Percentiles rank a stretch among this genome's conserved stretches.
Conservation (phyloP, 2,888 invertebrate genomes). For the Xiphydria camelus region DNA sequence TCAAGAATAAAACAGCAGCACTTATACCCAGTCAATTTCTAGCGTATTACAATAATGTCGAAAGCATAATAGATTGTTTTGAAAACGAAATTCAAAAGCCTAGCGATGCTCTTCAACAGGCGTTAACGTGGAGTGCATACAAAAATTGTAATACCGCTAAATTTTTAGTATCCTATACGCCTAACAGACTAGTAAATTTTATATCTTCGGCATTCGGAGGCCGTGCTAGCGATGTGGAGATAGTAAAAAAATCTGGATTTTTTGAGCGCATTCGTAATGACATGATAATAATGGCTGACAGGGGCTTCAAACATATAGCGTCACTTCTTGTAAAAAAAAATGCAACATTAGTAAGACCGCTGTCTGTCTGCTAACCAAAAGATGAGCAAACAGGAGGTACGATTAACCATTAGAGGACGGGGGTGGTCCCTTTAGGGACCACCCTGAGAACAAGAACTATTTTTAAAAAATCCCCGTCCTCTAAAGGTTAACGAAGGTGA, state of each 20-base stretch:
- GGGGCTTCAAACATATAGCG: slow-evolving; percentile 25
- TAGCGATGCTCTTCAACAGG: slow-evolving; percentile 24
- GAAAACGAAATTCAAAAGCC: slow-evolving; percentile 39
- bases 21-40: no score
- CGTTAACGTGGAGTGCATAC: slow-evolving; percentile 39
- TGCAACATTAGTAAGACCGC: slow-evolving; percentile 18
- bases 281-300: slow-evolving; percentile 22
- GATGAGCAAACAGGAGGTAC: no score
- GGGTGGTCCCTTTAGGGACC: no score
- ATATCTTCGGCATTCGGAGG: slow-evolving; percentile 32
- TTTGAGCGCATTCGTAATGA: slow-evolving; percentile 14
- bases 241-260: slow-evolving; percentile 19
- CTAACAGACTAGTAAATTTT: slow-evolving; percentile 30
- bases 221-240: slow-evolving; percentile 21
- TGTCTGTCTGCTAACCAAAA: no score
- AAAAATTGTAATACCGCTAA: slow-evolving; percentile 43
- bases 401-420: no score
- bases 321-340: slow-evolving; percentile 11
- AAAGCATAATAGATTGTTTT: slow-evolving; percentile 38
- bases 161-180: slow-evolving; percentile 35
- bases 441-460: no score
- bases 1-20: no score
- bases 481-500: no score
- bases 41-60: no score
- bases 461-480: no score